Base-by-base conservation (phyloP, 2,797 vertebrate species). In the Myotis findleyi region DNA sequence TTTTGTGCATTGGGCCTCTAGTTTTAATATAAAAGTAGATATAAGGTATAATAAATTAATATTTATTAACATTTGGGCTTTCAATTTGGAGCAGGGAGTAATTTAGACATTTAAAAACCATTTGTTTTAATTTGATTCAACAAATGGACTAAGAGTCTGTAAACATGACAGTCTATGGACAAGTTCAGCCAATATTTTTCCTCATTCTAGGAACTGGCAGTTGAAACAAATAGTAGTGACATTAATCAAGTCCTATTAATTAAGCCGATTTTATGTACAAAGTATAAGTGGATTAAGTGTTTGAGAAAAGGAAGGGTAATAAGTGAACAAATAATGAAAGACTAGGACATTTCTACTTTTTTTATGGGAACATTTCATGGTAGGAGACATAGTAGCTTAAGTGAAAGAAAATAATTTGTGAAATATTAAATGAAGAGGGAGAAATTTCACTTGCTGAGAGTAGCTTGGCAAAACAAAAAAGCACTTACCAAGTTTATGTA, bases 211-310 rank as follows among this genome's bases (percentile, higher is more conserved):
- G 66, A 96, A 89, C 1, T 94, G 33, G 23, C 64, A 93, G n/a
- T 68, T 25, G 7, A 86, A 88, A 92, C 10, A 68, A 96, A 89
- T 27, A 27, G 17, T 49, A 73, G 59, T 76, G 59, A 84, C 89
- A 93, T 77, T 96, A 82, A 73, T 85, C n/a, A 85, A 87, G 71
- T 91, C 13, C 17, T 64, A 33, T 64, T 88, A 96, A 95, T 87
- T 87, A 87, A 83, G 59, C 49, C 6, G 83, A 89, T 49, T 85
- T 44, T 77, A 83, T 53, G 36, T 80, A 79, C 30, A 68, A 44
- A 66, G 23, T 73, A 4, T 73, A 80, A 93, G n/a, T 89, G 69
- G 9, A 87, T 91, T 93, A 94, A 90, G 36, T 80, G 21, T 69
- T 87, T 57, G 62, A 80, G 44, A 77, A 92, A 77, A 93, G 7